Percentiles rank a stretch among this genome's conserved stretches.
These are phyloP conservation scores for Liopterus haemorrhoidalis DNA, from an alignment of 2,888 invertebrate species.

Conservation along the genomic window DNA sequence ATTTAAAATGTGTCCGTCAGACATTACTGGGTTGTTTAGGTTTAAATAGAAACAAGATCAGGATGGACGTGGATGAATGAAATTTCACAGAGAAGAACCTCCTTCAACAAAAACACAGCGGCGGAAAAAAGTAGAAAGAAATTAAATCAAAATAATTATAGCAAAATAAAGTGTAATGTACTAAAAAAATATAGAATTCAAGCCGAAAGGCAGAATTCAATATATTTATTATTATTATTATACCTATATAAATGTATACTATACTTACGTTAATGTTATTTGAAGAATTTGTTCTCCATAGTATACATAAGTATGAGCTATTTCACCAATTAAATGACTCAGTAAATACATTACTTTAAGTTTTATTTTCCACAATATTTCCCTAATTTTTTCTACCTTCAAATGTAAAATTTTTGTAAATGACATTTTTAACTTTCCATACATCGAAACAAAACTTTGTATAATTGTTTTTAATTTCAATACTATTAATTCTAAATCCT, in stretches of 20 bases:
- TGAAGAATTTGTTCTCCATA: constrained; percentile 54
- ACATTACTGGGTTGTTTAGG: too few relatives aligned
- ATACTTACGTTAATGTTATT: constrained; percentile 51
- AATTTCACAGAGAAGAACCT: too few relatives aligned
- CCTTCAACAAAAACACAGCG: too few relatives aligned
- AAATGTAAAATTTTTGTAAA: constrained; percentile 40
- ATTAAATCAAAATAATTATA: too few relatives aligned
- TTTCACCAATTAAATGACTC: constrained; percentile 51
- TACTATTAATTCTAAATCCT: constrained; percentile 56
- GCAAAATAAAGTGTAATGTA: too few relatives aligned
- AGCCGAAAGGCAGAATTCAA: background rate
- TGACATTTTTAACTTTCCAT: constrained; percentile 47
- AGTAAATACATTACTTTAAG: constrained; percentile 53
- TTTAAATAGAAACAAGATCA: too few relatives aligned
- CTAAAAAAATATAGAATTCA: too few relatives aligned
- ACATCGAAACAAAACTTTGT: constrained; percentile 50
- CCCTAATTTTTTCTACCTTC: constrained; percentile 44
- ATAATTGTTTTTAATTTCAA: constrained; percentile 51
- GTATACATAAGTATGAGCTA: constrained; percentile 53
- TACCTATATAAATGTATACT: background rate
- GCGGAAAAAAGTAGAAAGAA: too few relatives aligned
- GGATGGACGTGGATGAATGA: too few relatives aligned
- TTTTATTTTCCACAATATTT: constrained; percentile 50
- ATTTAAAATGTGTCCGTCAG: too few relatives aligned
- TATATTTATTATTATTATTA: background rate